A percentile compares a stretch with the other conserved stretches of the same genome.
These are phyloP conservation scores for Eucera pruinosa DNA, from an alignment of 2,888 invertebrate genomes.

Conservation along the genomic window DNA sequence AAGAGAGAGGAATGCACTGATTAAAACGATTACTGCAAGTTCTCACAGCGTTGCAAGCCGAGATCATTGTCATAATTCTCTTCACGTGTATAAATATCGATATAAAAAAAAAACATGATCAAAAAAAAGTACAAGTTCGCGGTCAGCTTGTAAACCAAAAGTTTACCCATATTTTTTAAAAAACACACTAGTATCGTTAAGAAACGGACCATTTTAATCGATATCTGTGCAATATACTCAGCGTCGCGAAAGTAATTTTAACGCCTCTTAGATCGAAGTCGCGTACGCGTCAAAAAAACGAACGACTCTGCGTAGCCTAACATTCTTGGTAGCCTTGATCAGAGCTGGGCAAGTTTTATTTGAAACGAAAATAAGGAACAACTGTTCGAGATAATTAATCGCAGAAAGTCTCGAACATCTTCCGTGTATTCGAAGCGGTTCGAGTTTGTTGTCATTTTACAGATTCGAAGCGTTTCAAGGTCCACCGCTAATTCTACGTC, in stretches of 20 bases:
- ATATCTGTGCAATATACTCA: slow-evolving; percentile 44
- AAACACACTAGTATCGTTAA: slow-evolving; percentile 16
- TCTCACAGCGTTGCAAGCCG: slow-evolving; percentile 15
- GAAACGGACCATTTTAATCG: slow-evolving; percentile 33
- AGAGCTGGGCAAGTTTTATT: no score
- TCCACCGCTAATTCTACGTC: no score
- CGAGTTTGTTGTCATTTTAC: no score
- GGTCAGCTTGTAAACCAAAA: slow-evolving; percentile 8
- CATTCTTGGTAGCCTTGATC: no score
- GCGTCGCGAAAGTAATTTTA: slow-evolving; percentile 14
- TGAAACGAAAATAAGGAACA: no score
- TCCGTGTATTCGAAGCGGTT: no score
- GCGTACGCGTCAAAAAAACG: no score
- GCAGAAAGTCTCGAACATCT: no score
- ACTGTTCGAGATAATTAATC: no score
- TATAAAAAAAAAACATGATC: no score
- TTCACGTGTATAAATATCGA: not conserved
- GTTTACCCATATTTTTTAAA: slow-evolving; percentile 21
- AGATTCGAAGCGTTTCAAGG: no score
- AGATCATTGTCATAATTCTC: not conserved
- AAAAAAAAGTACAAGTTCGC: slow-evolving; percentile 22
- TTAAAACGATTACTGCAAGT: slow-evolving; percentile 2
- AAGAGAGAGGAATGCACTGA: slow-evolving; percentile 27
- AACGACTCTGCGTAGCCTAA: no score
- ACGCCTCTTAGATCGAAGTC: slow-evolving; percentile 4